Evolutionary conservation across 1,140 invertebrate species (phyloP).

Genomic region (Penaeus indicus): DNA sequence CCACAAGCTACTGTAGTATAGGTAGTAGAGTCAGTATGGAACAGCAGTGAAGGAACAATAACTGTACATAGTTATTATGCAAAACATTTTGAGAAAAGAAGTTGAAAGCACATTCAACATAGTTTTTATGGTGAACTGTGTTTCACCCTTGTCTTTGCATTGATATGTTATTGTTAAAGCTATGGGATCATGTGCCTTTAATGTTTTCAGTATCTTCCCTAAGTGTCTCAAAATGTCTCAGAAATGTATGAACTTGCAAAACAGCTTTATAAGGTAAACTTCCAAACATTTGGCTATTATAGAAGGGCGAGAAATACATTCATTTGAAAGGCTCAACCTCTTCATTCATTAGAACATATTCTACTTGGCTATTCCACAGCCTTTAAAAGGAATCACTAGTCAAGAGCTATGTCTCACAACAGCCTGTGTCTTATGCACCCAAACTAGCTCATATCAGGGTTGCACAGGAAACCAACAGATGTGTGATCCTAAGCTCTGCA

Average conservation of each 20-base stretch:
- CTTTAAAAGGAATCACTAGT: constrained; percentile 50
- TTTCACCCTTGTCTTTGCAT: constrained; percentile 54
- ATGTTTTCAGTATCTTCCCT: constrained; percentile 14
- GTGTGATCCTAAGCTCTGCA: constrained; percentile 6
- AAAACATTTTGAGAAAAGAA: constrained; percentile 40
- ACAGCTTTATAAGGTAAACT: constrained; percentile 37
- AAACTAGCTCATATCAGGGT: constrained; percentile 9
- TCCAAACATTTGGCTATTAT: constrained; percentile 40
- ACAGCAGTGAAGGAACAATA: constrained; percentile 32
- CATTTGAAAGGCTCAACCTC: constrained; percentile 41
- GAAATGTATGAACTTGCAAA: constrained; percentile 44
- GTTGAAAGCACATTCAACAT: constrained; percentile 46
- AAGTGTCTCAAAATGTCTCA: constrained; percentile 16
- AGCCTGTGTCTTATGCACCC: constrained; percentile 26
- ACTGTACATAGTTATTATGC: constrained; percentile 52
- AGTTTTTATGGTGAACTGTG: constrained; percentile 42
- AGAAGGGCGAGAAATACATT: constrained; percentile 43
- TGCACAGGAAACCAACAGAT: constrained; percentile 22
- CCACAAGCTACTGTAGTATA: constrained; percentile 31
- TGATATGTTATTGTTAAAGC: constrained; percentile 54
- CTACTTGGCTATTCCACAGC: constrained; percentile 48
- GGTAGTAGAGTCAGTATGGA: constrained; percentile 6
- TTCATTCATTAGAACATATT: constrained; percentile 29
- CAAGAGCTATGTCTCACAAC: constrained; percentile 27
- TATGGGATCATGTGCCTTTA: constrained; percentile 48